Evolutionary conservation across 2,113 vertebrate species (phyloP).

Genomic region (Entelurus aequoreus): DNA sequence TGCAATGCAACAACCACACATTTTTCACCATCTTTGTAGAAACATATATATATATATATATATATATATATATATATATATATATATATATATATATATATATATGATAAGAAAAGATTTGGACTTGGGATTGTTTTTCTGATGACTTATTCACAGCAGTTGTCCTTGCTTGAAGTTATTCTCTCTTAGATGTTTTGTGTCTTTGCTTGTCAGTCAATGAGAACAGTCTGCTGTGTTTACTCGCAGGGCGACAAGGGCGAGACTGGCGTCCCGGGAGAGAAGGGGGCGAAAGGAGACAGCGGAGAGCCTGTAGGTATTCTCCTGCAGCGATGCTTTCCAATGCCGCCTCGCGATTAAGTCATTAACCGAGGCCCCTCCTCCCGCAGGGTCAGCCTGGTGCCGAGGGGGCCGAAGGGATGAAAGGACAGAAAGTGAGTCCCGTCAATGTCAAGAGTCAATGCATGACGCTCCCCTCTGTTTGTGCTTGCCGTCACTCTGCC

Average conservation of each 20-base stretch:
- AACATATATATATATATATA: neutral
- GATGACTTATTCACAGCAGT: conserved; percentile 24
- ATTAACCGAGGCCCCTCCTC: conserved; percentile 54
- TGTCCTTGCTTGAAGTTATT: conserved; percentile 15
- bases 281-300: conserved; percentile 69
- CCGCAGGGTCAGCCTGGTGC: conserved; percentile 73
- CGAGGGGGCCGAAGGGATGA: conserved; percentile 56
- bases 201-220: conserved; percentile 47
- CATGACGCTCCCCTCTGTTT: conserved; percentile 35
- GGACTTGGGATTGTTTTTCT: conserved; percentile 7
- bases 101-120: conserved; percentile 13
- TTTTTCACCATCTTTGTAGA: conserved; percentile 20
- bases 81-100: too few species aligned
- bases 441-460: conserved; percentile 50
- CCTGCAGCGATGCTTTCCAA: conserved; percentile 47
- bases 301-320: conserved; percentile 78
- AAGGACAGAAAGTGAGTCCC: conserved; percentile 80
- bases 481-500: conserved; percentile 15
- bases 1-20: conserved; percentile 54
- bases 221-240: conserved; percentile 51
- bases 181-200: conserved; percentile 26
- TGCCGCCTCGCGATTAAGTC: conserved; percentile 33
- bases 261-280: conserved; percentile 63
- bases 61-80: neutral
- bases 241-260: conserved; percentile 74